A percentile compares a stretch with the other conserved stretches of the same genome.
Conservation (phyloP, 2,888 invertebrate genomes). For the Leucania comma region DNA sequence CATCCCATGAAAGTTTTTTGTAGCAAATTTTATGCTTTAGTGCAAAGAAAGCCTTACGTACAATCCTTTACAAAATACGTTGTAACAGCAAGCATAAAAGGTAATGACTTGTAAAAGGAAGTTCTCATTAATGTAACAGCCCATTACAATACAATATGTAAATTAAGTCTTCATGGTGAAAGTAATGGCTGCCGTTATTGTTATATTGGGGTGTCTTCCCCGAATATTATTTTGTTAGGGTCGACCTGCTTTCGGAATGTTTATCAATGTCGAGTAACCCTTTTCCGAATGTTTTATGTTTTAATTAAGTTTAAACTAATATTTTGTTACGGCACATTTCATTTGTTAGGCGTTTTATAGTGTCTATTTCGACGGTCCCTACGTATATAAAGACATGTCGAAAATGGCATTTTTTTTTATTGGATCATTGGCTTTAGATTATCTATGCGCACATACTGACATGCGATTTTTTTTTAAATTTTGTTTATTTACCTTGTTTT, state of each 20-base stretch:
- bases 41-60: background rate
- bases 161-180: slow-evolving; percentile 49
- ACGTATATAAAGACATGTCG: too few species aligned
- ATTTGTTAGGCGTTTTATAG: too few species aligned
- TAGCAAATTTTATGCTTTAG: background rate
- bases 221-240: slow-evolving; percentile 5
- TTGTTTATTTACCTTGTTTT: too few species aligned
- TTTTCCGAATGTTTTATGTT: background rate
- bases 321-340: too few species aligned
- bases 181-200: slow-evolving; percentile 28
- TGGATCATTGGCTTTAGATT: too few species aligned
- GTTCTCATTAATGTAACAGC: slow-evolving; percentile 52
- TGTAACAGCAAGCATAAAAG: slow-evolving; percentile 26
- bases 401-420: too few species aligned
- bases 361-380: too few species aligned
- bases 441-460: too few species aligned
- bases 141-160: slow-evolving; percentile 58
- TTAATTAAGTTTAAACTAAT: background rate
- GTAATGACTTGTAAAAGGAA: slow-evolving; percentile 53
- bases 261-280: background rate
- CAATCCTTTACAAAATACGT: slow-evolving; percentile 19
- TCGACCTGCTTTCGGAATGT: background rate
- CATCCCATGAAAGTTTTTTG: too few species aligned
- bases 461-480: too few species aligned
- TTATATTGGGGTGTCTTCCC: slow-evolving; percentile 27